Percentiles rank a stretch among this genome's conserved stretches.
phyloP scores from a whole-genome alignment of 2,888 invertebrate species.

The Craniophora ligustri region DNA sequence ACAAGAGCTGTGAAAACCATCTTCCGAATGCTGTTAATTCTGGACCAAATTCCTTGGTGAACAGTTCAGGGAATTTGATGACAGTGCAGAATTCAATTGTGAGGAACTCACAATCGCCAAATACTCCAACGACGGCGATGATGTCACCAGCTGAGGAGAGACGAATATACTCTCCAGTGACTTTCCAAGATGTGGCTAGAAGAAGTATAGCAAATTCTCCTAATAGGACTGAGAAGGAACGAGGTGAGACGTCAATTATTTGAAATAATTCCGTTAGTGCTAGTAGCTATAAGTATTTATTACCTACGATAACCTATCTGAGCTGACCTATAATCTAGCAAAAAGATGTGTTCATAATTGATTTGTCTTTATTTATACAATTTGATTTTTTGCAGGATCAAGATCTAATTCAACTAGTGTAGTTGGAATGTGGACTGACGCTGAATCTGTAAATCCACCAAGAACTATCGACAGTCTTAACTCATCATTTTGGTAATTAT shows the following conservation, averaged over 20 bases:
- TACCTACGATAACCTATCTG: no score
- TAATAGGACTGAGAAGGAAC: slow-evolving; percentile 78
- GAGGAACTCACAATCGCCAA: slow-evolving; percentile 51
- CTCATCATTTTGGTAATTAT: slow-evolving; percentile 77
- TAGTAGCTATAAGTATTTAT: no score
- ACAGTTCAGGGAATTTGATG: slow-evolving; percentile 59
- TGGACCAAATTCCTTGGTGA: slow-evolving; percentile 66
- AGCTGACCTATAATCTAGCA: no score
- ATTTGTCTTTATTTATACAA: not conserved
- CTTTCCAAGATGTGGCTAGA: slow-evolving; percentile 94
- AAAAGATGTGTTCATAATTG: no score
- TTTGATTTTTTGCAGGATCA: slow-evolving; percentile 81
- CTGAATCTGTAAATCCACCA: slow-evolving; percentile 89
- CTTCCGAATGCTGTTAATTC: slow-evolving; percentile 68
- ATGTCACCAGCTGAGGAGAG: slow-evolving; percentile 89
- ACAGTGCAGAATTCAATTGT: slow-evolving; percentile 52
- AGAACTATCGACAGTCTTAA: slow-evolving; percentile 87
- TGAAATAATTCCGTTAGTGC: not conserved
- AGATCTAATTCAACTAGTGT: slow-evolving; percentile 91
- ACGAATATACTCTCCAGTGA: slow-evolving; percentile 94
- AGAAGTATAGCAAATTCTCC: slow-evolving; percentile 94
- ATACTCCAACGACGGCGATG: slow-evolving; percentile 61
- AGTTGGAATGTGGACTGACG: slow-evolving; percentile 86
- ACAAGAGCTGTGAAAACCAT: slow-evolving; percentile 47
- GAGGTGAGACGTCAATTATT: slow-evolving; percentile 57